Conservation (phyloP, 2,113 vertebrate species). For the Pantherophis guttatus region DNA sequence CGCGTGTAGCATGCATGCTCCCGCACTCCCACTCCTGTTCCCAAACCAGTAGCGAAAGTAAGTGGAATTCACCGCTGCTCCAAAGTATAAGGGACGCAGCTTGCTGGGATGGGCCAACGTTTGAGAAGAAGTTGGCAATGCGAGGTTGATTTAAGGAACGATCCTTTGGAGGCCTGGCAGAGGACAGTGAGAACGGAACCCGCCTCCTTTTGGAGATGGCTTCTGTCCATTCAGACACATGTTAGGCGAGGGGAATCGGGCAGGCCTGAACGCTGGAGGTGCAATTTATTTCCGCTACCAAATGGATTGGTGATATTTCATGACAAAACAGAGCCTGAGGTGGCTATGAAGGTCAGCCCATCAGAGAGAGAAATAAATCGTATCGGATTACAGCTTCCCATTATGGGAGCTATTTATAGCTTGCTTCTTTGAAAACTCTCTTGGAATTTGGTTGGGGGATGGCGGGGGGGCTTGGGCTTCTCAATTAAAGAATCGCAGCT, state of each 20-base stretch:
- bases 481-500: neutral
- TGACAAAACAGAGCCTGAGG: slow-evolving; percentile 63
- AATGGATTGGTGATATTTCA: slow-evolving; percentile 68
- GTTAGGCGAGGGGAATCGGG: neutral
- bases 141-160: no score
- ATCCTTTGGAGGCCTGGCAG: accelerated
- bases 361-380: slow-evolving; percentile 64
- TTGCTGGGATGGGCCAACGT: neutral
- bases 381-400: slow-evolving; percentile 60
- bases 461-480: neutral
- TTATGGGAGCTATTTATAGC: slow-evolving; percentile 63
- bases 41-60: no score
- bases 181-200: neutral
- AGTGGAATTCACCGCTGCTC: no score
- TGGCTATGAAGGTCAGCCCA: slow-evolving; percentile 59
- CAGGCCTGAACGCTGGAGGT: slow-evolving; percentile 25
- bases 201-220: neutral
- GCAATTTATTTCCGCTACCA: slow-evolving; percentile 66
- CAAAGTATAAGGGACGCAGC: neutral
- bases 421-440: slow-evolving; percentile 48
- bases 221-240: neutral
- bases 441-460: slow-evolving; percentile 31
- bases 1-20: no score
- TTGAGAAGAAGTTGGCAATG: neutral
- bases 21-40: no score